Evolutionary conservation across 2,113 vertebrate genomes (phyloP).

Genomic region (Ardeotis arabs): DNA sequence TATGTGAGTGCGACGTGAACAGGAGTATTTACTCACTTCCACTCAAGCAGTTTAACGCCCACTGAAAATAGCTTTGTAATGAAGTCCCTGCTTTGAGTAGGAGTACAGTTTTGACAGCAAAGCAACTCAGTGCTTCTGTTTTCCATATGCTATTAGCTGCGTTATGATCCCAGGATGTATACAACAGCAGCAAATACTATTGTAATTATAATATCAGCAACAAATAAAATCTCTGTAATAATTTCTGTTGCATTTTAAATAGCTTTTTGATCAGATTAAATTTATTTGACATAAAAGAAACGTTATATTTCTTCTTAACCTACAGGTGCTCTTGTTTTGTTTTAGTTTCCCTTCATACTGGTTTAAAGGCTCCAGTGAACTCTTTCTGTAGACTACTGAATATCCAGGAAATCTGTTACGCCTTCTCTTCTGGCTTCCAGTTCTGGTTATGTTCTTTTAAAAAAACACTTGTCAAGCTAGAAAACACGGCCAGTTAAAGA

Average conservation of each 20-base stretch:
- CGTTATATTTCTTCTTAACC: not conserved
- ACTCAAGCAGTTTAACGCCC: not conserved
- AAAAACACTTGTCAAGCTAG: not conserved
- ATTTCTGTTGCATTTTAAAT: not conserved
- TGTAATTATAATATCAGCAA: not conserved
- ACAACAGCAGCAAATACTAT: not conserved
- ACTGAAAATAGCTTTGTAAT: not conserved
- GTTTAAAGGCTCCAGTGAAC: not conserved
- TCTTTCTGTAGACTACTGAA: not conserved
- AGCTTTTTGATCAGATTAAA: not conserved
- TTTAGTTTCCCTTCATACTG: not conserved
- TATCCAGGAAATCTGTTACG: not conserved
- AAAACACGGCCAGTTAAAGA: not conserved
- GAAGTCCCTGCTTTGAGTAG: not conserved
- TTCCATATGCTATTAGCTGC: not conserved
- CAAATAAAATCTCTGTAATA: not conserved
- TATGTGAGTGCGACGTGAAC: fast-evolving
- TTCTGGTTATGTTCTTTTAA: not conserved
- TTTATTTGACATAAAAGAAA: not conserved
- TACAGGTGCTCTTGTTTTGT: not conserved
- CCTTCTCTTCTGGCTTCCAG: not conserved
- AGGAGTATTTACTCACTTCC: not conserved
- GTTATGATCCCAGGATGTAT: not conserved
- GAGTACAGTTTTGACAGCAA: not conserved
- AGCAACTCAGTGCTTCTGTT: not conserved